These are phyloP conservation scores for Ricordea florida DNA, from an alignment of 92 coral and sea anemone genomes.

Conservation along the genomic window DNA sequence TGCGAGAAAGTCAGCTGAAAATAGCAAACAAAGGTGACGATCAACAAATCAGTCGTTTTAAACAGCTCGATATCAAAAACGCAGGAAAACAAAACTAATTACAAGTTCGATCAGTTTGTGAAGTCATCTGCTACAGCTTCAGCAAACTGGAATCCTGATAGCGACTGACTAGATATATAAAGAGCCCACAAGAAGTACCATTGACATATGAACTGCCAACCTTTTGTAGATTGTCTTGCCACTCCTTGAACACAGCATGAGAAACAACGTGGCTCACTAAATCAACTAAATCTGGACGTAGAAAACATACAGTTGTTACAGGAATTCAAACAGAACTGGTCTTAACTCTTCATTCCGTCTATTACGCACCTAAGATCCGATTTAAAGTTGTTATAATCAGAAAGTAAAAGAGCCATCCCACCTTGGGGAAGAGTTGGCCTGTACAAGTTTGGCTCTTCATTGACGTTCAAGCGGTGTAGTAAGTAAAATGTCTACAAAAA, in stretches of 20 bases:
- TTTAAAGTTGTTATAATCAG: neutral
- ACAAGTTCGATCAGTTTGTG: no score
- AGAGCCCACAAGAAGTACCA: no score
- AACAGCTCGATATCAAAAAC: no score
- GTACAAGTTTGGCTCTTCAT: neutral
- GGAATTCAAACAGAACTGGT: neutral
- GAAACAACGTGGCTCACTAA: neutral
- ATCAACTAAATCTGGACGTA: neutral
- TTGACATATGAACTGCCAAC: no score
- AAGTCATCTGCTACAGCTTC: no score
- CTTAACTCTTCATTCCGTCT: no score
- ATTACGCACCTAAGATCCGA: no score
- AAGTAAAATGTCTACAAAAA: slow-evolving; percentile 9
- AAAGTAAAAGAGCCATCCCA: neutral
- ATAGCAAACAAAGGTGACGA: no score
- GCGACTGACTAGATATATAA: no score
- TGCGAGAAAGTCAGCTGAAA: slow-evolving; percentile 53
- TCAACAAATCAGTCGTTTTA: no score
- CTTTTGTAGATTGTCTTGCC: neutral
- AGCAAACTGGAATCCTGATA: no score
- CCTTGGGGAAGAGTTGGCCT: slow-evolving; percentile 2
- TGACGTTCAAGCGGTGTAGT: slow-evolving; percentile 21
- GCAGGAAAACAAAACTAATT: no score
- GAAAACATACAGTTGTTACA: neutral
- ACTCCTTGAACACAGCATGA: neutral